Evolutionary conservation across 2,113 vertebrate genomes (phyloP).

Genomic region (Crotalus helleri): DNA sequence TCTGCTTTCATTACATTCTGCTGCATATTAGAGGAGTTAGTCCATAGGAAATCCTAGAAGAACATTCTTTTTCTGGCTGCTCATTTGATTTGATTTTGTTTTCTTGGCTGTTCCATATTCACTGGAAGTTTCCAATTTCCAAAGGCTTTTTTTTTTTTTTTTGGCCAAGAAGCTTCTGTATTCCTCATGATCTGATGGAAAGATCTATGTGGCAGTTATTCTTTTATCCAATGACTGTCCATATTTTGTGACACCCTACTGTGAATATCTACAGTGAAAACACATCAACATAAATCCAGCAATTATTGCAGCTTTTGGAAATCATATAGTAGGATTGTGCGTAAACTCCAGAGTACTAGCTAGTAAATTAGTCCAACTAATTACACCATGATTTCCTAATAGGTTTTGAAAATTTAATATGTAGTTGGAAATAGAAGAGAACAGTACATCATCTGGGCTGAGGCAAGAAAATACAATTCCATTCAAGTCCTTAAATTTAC

Average conservation of each 20-base stretch:
- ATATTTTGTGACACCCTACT: background rate
- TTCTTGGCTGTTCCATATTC: background rate
- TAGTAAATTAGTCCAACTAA: constrained; percentile 51
- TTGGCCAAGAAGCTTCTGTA: background rate
- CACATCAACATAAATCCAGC: fast-evolving
- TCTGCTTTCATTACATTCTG: constrained; percentile 55
- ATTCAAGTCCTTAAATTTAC: constrained; percentile 58
- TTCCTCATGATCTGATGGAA: background rate
- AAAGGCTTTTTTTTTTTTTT: background rate
- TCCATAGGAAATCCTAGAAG: constrained; percentile 28
- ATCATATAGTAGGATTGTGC: constrained; percentile 22
- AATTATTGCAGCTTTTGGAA: constrained; percentile 17
- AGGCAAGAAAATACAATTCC: constrained; percentile 48
- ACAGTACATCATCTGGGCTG: constrained; percentile 51
- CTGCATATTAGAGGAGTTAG: constrained; percentile 51
- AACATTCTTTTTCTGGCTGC: background rate
- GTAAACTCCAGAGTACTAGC: background rate
- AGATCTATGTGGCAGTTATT: background rate
- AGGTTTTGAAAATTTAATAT: constrained; percentile 56
- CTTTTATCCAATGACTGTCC: background rate
- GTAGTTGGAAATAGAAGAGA: constrained; percentile 3
- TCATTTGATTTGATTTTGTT: background rate
- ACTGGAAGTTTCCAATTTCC: background rate
- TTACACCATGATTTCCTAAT: constrained; percentile 63
- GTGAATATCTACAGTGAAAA: background rate